These are phyloP conservation scores for Epicampocera succincta DNA, from an alignment of 2,888 invertebrate species.

Conservation along the genomic window DNA sequence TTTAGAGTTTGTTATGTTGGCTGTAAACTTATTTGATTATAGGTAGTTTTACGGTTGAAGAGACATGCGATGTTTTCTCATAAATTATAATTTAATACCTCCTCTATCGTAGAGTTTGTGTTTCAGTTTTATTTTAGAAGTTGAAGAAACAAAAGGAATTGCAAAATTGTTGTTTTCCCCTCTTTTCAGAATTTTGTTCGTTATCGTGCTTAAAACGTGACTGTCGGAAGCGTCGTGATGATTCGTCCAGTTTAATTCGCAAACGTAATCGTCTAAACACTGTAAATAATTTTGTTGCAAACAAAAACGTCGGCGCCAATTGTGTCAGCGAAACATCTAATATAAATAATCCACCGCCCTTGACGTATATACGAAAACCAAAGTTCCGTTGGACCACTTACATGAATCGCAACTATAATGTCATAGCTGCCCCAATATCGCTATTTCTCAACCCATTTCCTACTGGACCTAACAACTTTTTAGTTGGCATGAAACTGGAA, in stretches of 20 bases:
- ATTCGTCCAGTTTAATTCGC: constrained; percentile 44
- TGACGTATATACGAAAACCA: constrained; percentile 59
- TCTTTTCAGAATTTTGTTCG: constrained; percentile 76
- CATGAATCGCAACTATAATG: constrained; percentile 86
- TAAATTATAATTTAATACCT: no score
- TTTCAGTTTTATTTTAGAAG: no score
- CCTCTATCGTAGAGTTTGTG: no score
- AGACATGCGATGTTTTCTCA: no score
- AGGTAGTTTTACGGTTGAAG: no score
- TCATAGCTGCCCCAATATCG: constrained; percentile 88
- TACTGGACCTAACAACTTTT: constrained; percentile 87
- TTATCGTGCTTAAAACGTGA: constrained; percentile 75
- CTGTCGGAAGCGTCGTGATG: constrained; percentile 71
- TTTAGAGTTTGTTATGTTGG: no score
- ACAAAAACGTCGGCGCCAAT: constrained; percentile 2
- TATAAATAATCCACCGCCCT: constrained; percentile 50
- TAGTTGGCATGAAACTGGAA: constrained; percentile 94
- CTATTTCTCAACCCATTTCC: constrained; percentile 91
- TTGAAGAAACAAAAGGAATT: no score
- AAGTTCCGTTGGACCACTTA: constrained; percentile 93
- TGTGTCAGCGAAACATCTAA: constrained; percentile 1
- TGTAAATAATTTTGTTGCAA: not conserved
- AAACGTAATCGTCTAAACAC: constrained; percentile 55
- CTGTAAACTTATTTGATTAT: no score
- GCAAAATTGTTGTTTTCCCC: no score